These are phyloP conservation scores for Himalopsyche kuldschensis DNA, from an alignment of 2,888 invertebrate species.

Conservation along the genomic window DNA sequence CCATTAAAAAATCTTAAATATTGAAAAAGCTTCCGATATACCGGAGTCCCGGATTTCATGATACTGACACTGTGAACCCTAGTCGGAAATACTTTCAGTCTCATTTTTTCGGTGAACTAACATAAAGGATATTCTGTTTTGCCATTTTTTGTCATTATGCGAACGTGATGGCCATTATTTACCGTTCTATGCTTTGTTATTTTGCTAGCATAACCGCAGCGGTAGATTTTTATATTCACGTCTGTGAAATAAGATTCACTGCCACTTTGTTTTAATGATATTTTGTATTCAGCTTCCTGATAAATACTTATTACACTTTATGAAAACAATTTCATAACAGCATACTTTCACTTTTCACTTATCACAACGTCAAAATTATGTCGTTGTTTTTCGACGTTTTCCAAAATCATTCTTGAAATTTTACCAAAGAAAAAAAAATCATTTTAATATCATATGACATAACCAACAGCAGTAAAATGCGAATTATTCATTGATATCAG, in stretches of 20 bases:
- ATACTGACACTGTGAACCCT: too few relatives aligned
- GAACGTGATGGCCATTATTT: neutral
- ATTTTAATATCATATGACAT: too few relatives aligned
- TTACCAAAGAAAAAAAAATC: too few relatives aligned
- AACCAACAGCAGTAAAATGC: too few relatives aligned
- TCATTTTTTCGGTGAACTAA: neutral
- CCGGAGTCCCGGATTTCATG: too few relatives aligned
- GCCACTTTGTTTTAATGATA: neutral
- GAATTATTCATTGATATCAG: too few relatives aligned
- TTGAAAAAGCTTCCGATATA: too few relatives aligned
- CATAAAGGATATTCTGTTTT: neutral
- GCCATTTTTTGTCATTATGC: neutral
- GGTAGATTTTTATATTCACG: neutral
- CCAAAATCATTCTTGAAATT: too few relatives aligned
- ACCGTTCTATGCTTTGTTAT: neutral
- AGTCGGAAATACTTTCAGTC: neutral
- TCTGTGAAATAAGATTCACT: neutral
- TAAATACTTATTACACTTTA: neutral
- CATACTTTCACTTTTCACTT: neutral
- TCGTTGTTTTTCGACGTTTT: too few relatives aligned
- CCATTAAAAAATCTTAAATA: too few relatives aligned
- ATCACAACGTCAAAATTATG: too few relatives aligned
- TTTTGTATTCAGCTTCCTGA: neutral
- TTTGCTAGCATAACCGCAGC: neutral
- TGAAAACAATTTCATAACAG: neutral